Conservation (phyloP, 2,113 vertebrate genomes). For the Podiceps cristatus region DNA sequence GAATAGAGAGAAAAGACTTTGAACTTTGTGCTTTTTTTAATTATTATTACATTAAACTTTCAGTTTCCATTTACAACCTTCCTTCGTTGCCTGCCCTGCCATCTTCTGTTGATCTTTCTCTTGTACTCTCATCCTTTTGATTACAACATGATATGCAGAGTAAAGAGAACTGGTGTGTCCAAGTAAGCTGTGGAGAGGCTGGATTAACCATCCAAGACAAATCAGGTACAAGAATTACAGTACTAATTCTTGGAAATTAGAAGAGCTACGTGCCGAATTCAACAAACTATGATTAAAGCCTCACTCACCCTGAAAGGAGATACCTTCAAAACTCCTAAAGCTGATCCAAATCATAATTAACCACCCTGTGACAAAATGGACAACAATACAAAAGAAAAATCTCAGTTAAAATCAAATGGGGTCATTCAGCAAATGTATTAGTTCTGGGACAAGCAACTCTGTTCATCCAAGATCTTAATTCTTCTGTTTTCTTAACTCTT, state of each 20-base stretch:
- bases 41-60: conserved; percentile 57
- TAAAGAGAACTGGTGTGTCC: background rate
- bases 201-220: conserved; percentile 3
- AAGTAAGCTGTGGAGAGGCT: background rate
- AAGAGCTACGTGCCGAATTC: conserved; percentile 39
- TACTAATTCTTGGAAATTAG: background rate
- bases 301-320: background rate
- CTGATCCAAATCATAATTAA: background rate
- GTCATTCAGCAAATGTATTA: background rate
- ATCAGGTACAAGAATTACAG: background rate
- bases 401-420: background rate
- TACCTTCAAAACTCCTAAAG: conserved; percentile 16
- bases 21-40: conserved; percentile 38
- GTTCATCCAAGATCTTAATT: background rate
- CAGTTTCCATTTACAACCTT: conserved; percentile 37
- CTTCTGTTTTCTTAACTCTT: background rate
- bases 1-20: conserved; percentile 72
- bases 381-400: background rate
- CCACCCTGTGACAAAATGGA: background rate
- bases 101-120: conserved; percentile 35
- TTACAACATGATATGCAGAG: background rate
- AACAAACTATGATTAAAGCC: conserved; percentile 16
- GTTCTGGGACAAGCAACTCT: background rate
- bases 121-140: conserved; percentile 1
- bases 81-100: conserved; percentile 7